Percentiles rank a stretch among this genome's conserved stretches.
phyloP scores from a whole-genome alignment of 2,797 vertebrate species.

The Tadarida brasiliensis region DNA sequence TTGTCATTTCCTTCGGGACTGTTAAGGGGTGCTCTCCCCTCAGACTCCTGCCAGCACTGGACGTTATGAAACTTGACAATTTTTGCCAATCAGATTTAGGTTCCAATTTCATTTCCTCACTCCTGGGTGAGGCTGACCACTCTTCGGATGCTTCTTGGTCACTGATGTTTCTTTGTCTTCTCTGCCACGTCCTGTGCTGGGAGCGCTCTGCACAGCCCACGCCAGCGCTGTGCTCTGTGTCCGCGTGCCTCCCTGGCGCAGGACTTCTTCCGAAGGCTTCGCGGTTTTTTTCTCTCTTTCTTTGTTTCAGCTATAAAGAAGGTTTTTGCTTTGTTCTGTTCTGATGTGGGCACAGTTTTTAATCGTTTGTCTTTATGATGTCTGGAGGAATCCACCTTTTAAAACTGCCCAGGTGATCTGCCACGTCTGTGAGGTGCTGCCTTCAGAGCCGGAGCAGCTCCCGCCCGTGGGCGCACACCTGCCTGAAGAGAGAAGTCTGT shows the following conservation, averaged over 20 bases:
- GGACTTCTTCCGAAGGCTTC: background rate
- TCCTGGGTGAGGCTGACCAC: background rate
- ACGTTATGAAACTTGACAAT: background rate
- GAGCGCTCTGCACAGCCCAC: too few species aligned
- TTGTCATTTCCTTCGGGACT: background rate
- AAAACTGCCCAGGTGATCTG: background rate
- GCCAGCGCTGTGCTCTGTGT: too few species aligned
- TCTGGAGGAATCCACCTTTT: background rate
- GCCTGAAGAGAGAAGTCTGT: background rate
- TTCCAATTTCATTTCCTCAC: background rate
- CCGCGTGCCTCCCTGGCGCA: background rate
- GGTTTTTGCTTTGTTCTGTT: background rate
- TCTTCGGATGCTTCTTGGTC: background rate
- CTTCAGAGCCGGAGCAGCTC: background rate
- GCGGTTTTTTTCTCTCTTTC: background rate
- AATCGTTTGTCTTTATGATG: slow-evolving; percentile 13
- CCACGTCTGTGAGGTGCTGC: background rate
- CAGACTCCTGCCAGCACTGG: background rate
- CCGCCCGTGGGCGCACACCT: background rate
- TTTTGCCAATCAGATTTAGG: background rate
- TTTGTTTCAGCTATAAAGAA: background rate
- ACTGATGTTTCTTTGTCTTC: background rate
- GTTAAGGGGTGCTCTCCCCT: background rate
- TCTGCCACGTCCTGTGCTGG: background rate
- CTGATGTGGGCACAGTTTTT: background rate